phyloP scores from a whole-genome alignment of 2,797 vertebrate species.

The Eidolon dupreanum region DNA sequence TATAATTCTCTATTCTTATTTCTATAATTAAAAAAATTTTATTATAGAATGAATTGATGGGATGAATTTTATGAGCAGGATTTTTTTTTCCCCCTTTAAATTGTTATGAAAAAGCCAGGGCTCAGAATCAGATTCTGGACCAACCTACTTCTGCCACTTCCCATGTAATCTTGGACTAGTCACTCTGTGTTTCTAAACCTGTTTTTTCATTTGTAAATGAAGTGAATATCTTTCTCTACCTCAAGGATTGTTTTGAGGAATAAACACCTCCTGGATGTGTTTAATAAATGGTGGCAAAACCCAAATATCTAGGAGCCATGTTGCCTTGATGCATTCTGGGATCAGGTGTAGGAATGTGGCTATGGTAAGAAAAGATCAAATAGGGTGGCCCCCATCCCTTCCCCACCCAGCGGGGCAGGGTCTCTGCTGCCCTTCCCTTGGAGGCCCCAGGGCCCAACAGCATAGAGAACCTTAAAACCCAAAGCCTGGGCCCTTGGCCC shows the following conservation, averaged over 20 bases:
- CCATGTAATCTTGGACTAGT: background rate
- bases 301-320: background rate
- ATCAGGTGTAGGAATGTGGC: background rate
- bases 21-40: background rate
- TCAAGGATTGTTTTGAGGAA: background rate
- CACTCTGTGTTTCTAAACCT: background rate
- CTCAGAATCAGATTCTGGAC: background rate
- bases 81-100: background rate
- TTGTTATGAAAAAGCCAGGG: background rate
- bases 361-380: background rate
- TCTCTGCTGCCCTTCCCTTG: background rate
- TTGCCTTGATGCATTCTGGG: background rate
- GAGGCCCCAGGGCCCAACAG: background rate
- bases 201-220: slow-evolving; percentile 2
- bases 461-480: background rate
- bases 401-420: background rate
- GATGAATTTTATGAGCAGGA: background rate
- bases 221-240: background rate
- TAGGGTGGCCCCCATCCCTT: background rate
- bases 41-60: background rate
- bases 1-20: background rate
- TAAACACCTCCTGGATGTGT: background rate
- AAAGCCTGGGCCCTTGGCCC: background rate
- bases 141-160: background rate
- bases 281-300: background rate